A percentile compares a stretch with the other conserved stretches of the same genome.
Evolutionary conservation across 2,888 invertebrate species (phyloP).

Genomic region (Heliothis peltigera): DNA sequence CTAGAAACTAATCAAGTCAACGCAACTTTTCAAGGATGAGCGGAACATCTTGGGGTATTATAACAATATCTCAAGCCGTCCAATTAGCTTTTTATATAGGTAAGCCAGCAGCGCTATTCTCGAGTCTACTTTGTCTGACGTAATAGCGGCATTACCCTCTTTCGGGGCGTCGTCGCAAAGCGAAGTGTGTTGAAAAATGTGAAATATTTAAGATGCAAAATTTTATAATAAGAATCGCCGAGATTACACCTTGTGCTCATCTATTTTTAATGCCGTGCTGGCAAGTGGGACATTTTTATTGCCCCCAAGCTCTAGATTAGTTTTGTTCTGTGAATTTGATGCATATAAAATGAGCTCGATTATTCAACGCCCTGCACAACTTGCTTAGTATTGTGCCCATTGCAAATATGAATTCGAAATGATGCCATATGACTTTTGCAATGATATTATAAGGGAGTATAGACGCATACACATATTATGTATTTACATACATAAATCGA

Average conservation of each 20-base stretch:
- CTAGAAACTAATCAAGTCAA: slow-evolving; percentile 32
- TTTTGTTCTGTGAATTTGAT: slow-evolving; percentile 89
- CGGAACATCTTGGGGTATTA: slow-evolving; percentile 61
- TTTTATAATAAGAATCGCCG: slow-evolving; percentile 87
- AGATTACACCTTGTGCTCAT: slow-evolving; percentile 88
- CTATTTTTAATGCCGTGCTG: slow-evolving; percentile 84
- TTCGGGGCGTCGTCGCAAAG: slow-evolving; percentile 69
- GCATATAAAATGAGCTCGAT: slow-evolving; percentile 89
- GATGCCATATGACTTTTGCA: slow-evolving; percentile 69
- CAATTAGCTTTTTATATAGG: slow-evolving; percentile 67
- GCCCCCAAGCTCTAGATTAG: slow-evolving; percentile 87
- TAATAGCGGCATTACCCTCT: slow-evolving; percentile 79
- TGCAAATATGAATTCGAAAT: slow-evolving; percentile 82
- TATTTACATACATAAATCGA: too few relatives aligned
- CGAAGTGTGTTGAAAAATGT: slow-evolving; percentile 84
- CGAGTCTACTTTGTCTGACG: slow-evolving; percentile 74
- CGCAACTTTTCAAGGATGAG: slow-evolving; percentile 44
- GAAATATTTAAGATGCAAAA: slow-evolving; percentile 86
- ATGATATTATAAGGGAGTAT: slow-evolving; percentile 7
- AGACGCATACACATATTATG: neutral
- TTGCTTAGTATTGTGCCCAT: slow-evolving; percentile 74
- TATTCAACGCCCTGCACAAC: slow-evolving; percentile 83
- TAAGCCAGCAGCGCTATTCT: slow-evolving; percentile 65
- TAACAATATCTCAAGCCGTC: slow-evolving; percentile 62
- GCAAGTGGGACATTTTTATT: slow-evolving; percentile 89